Conservation (phyloP, 2,113 vertebrate species). For the Bos taurus region DNA sequence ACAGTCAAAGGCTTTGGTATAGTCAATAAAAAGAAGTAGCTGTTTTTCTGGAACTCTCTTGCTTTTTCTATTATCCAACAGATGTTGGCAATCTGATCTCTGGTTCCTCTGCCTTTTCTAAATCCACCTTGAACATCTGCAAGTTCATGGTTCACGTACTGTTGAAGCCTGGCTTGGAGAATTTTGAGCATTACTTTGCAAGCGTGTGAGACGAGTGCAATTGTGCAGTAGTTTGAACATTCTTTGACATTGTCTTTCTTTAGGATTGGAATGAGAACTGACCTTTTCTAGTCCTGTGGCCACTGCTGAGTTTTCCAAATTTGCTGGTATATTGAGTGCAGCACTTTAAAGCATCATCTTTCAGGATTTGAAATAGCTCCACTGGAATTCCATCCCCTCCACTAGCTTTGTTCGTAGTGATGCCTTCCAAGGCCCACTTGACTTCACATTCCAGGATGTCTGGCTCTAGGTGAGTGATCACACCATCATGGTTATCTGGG, state of each 20-base stretch:
- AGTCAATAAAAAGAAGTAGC: neutral
- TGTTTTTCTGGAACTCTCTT: neutral
- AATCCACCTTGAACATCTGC: neutral
- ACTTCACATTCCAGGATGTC: neutral
- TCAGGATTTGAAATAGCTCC: neutral
- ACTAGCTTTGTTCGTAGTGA: neutral
- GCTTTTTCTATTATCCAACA: neutral
- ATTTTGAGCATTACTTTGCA: neutral
- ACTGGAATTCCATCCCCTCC: neutral
- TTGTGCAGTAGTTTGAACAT: neutral
- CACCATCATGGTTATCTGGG: neutral
- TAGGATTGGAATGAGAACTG: neutral
- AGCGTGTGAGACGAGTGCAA: neutral
- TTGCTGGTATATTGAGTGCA: neutral
- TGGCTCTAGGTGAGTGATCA: neutral
- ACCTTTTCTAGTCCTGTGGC: neutral
- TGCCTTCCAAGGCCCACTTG: neutral
- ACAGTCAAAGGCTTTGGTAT: neutral
- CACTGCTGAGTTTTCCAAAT: neutral
- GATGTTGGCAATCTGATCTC: neutral
- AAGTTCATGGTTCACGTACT: neutral
- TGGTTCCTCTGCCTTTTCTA: neutral
- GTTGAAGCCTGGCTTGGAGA: neutral
- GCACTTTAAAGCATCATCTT: neutral
- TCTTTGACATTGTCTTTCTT: neutral